Evolutionary conservation across 1,140 invertebrate species (phyloP), one percentile per base, ranked within the genome.

Genomic region (Teleopsis dalmanni): DNA sequence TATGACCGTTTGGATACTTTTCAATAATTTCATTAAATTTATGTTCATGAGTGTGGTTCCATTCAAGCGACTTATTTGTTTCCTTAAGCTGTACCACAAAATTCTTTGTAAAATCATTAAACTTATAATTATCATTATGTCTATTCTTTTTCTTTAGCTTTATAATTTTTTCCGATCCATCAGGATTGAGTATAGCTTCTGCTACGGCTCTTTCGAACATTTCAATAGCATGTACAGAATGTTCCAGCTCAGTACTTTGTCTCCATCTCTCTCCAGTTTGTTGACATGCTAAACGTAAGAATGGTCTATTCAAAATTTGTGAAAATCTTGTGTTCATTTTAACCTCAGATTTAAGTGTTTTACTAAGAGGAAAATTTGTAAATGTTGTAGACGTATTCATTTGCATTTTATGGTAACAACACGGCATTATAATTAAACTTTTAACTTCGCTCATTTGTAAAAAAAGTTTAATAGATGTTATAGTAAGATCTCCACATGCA

Each of bases 341-440:
- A 1, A 46, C 41, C 0, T 41, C 56, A 14, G 29, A 33, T 1
- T 25, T 40, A 2, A 67, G 57, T 0, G 18, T 56, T 3, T 54
- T 27, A 46, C 83, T 85, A 4, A 81, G 49, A 2, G 84, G 84
- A 66, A 87, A 85, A 61, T 82, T 78, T 4, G 66, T 58, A 60
- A 83, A 65, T 19, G 31, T n/a, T 7, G n/a, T 23, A 22, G 33
- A 13, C 26, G 22, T 23, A 33, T 16, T 27, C 8, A 64, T 42
- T 1, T 58, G 57, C 48, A 88, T 72, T 67, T 87, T 88, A 70
- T 92, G 89, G 60, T 93, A 93, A 57, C 90, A 94, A 60, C 90
- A 94, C 6, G 87, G 83, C 68, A 91, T 81, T 29, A 91, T 77
- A 34, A 84, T 76, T 11, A 91, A 57, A 16, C 76, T 68, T 41